A percentile compares a stretch with the other conserved stretches of the same genome.
Conservation (phyloP, 2,113 vertebrate species). For the Ellobius talpinus region DNA sequence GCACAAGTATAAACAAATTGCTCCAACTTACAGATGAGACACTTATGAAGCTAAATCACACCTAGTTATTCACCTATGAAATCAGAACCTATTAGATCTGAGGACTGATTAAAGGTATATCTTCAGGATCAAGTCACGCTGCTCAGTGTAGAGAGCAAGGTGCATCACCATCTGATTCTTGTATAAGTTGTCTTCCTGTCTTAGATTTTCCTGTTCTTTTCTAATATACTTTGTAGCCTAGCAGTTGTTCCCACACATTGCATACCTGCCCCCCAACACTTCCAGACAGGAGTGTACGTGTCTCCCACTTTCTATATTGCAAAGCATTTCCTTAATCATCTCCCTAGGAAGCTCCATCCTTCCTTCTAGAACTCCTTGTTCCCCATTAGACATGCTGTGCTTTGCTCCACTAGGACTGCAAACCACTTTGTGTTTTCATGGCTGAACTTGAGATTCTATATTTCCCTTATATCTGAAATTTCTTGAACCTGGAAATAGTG, state of each 20-base stretch:
- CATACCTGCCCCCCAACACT: neutral
- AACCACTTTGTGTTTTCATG: neutral
- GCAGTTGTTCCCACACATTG: neutral
- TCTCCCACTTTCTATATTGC: neutral
- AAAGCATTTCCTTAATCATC: conserved; percentile 13
- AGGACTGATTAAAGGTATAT: neutral
- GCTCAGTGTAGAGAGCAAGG: neutral
- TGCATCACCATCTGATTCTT: neutral
- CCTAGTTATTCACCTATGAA: conserved; percentile 28
- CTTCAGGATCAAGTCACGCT: neutral
- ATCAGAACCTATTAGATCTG: conserved; percentile 45
- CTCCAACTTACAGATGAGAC: conserved; percentile 53
- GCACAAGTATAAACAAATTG: conserved; percentile 64
- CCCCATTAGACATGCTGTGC: neutral
- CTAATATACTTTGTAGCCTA: neutral
- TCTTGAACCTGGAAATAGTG: neutral
- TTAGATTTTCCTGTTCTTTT: neutral
- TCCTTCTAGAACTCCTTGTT: conserved; percentile 4
- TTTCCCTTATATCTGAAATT: conserved; percentile 20
- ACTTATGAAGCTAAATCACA: conserved; percentile 50
- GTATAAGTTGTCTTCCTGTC: neutral
- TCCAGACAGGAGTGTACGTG: neutral
- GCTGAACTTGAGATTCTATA: neutral
- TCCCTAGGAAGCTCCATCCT: neutral
- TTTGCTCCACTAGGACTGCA: neutral